Conservation (phyloP, 2,888 invertebrate genomes). For the Apodemia mormo region DNA sequence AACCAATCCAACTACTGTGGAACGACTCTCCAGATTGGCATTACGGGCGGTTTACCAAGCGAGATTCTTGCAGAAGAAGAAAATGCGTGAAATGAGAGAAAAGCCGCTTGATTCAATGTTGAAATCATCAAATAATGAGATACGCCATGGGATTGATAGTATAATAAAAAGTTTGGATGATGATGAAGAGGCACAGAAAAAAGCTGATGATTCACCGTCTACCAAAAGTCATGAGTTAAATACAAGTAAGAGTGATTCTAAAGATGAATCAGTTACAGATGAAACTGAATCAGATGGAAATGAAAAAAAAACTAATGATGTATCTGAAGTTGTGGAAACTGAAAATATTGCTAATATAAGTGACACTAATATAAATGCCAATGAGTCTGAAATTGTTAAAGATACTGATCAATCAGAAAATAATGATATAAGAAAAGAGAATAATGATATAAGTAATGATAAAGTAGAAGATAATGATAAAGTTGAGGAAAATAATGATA, state of each 20-base stretch:
- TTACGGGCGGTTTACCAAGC: constrained; percentile 60
- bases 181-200: constrained; percentile 29
- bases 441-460: constrained; percentile 11
- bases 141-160: constrained; percentile 45
- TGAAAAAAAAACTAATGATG: constrained; percentile 6
- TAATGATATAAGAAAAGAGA: constrained; percentile 17
- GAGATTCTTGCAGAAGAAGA: constrained; percentile 45
- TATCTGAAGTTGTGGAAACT: constrained; percentile 19
- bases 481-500: neutral
- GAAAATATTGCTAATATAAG: neutral
- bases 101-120: constrained; percentile 40
- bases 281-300: constrained; percentile 2
- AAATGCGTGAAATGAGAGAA: constrained; percentile 46
- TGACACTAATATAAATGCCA: too few species aligned
- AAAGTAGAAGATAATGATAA: constrained; percentile 19
- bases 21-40: constrained; percentile 46
- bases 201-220: constrained; percentile 26
- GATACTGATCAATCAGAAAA: neutral
- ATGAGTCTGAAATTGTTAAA: too few species aligned
- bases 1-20: constrained; percentile 38
- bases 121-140: constrained; percentile 40
- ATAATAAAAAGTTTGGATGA: constrained; percentile 50
- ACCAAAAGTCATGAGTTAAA: constrained; percentile 36
- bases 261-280: constrained; percentile 15
- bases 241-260: constrained; percentile 26